Conservation (phyloP, 2,113 vertebrate species). For the Anarhynchus alexandrinus region DNA sequence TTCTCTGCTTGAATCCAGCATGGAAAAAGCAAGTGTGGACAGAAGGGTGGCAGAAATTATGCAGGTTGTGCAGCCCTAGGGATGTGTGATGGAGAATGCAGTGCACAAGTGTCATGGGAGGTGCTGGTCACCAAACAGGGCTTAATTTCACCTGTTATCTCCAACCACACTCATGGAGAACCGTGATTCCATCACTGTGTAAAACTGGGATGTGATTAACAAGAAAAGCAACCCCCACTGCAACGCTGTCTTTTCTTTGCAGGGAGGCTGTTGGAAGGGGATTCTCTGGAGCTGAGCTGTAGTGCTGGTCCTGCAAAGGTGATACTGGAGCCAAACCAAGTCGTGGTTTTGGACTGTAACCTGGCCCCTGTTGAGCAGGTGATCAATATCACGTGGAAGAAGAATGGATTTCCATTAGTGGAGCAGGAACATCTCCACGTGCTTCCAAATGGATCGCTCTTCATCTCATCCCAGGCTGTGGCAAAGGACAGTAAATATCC, state of each 20-base stretch:
- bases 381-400: slow-evolving; percentile 86
- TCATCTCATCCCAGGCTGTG: slow-evolving; percentile 65
- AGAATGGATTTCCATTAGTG: slow-evolving; percentile 76
- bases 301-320: slow-evolving; percentile 83
- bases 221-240: neutral
- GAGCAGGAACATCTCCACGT: slow-evolving; percentile 71
- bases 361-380: slow-evolving; percentile 74
- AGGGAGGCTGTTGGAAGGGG: slow-evolving; percentile 76
- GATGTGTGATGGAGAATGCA: neutral
- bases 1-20: neutral
- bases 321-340: slow-evolving; percentile 80
- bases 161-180: neutral
- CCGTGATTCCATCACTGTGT: rapidly evolving
- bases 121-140: neutral
- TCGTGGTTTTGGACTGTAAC: slow-evolving; percentile 84
- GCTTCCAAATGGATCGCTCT: slow-evolving; percentile 85
- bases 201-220: neutral
- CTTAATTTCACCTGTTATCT: neutral
- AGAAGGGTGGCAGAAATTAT: neutral
- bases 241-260: slow-evolving; percentile 1
- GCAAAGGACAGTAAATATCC: slow-evolving; percentile 49
- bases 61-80: neutral
- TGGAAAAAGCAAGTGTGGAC: neutral
- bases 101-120: neutral
- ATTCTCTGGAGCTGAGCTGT: slow-evolving; percentile 88